These are phyloP conservation scores for Trissonchulus latispiculum DNA, from an alignment of 2,888 invertebrate species.

Conservation along the genomic window DNA sequence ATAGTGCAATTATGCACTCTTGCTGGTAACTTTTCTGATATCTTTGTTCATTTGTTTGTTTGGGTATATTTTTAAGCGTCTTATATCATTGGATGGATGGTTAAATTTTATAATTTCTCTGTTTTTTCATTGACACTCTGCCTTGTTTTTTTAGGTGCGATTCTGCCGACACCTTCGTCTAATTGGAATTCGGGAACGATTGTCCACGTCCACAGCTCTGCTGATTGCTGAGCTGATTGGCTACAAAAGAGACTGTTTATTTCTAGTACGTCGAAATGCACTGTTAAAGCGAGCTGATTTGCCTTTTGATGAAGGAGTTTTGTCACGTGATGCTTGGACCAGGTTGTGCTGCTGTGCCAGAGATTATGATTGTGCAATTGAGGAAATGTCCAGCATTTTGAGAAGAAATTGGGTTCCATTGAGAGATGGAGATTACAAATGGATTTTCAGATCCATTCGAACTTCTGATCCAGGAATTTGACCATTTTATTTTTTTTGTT, in stretches of 20 bases:
- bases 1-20: too few relatives aligned
- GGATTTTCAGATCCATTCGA: not conserved
- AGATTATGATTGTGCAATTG: conserved; percentile 58
- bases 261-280: conserved; percentile 58
- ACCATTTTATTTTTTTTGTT: too few relatives aligned
- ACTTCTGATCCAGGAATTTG: too few relatives aligned
- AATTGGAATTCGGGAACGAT: conserved; percentile 54
- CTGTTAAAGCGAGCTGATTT: conserved; percentile 57
- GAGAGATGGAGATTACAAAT: not conserved
- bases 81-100: too few relatives aligned
- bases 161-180: conserved; percentile 57
- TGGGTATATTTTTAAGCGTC: too few relatives aligned
- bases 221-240: conserved; percentile 57
- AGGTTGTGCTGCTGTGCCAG: conserved; percentile 58
- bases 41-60: too few relatives aligned
- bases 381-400: conserved; percentile 51
- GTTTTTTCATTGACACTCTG: too few relatives aligned
- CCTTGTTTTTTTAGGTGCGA: not conserved
- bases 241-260: conserved; percentile 24
- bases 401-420: not conserved
- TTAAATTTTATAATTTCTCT: too few relatives aligned
- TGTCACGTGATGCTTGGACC: conserved; percentile 57
- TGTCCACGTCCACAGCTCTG: conserved; percentile 65
- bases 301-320: conserved; percentile 53
- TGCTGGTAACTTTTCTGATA: too few relatives aligned